Percentiles rank a stretch among this genome's conserved stretches.
Evolutionary conservation across 1,140 invertebrate species (phyloP).

Genomic region (Orius insidiosus): DNA sequence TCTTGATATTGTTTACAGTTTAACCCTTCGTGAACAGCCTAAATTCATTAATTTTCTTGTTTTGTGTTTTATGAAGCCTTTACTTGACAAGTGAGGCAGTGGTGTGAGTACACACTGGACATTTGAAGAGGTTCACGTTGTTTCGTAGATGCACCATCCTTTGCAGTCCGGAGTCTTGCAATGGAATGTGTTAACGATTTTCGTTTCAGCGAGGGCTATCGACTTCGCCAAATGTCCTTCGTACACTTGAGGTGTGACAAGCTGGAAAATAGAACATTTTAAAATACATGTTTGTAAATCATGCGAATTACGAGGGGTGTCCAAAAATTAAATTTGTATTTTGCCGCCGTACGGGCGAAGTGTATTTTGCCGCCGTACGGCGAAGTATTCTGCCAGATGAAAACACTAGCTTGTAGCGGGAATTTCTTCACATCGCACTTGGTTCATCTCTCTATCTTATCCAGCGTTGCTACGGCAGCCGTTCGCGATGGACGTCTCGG

Average conservation of each 20-base stretch:
- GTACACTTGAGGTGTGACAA: slow-evolving; percentile 53
- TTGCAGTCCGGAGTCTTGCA: slow-evolving; percentile 78
- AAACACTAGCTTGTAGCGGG: too few species aligned
- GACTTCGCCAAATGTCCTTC: slow-evolving; percentile 66
- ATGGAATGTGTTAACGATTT: slow-evolving; percentile 69
- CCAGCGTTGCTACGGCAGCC: too few species aligned
- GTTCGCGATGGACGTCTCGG: too few species aligned
- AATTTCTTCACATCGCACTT: too few species aligned
- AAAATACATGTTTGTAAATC: too few species aligned
- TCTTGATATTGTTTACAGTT: slow-evolving; percentile 77
- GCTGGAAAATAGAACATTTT: slow-evolving; percentile 24
- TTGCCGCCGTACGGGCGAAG: too few species aligned
- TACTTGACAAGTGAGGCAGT: slow-evolving; percentile 82
- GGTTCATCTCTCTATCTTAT: too few species aligned
- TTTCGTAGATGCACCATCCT: slow-evolving; percentile 82
- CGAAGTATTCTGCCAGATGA: too few species aligned
- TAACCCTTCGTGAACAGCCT: slow-evolving; percentile 66
- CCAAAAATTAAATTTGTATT: too few species aligned
- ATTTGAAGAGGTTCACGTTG: slow-evolving; percentile 68
- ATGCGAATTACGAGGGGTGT: too few species aligned
- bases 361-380: too few species aligned
- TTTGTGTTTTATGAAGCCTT: slow-evolving; percentile 9
- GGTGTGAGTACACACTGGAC: slow-evolving; percentile 60
- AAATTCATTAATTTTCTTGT: background rate
- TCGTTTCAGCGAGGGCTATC: slow-evolving; percentile 64